Conservation (phyloP, 2,888 invertebrate species). For the Helicoverpa assulta region DNA sequence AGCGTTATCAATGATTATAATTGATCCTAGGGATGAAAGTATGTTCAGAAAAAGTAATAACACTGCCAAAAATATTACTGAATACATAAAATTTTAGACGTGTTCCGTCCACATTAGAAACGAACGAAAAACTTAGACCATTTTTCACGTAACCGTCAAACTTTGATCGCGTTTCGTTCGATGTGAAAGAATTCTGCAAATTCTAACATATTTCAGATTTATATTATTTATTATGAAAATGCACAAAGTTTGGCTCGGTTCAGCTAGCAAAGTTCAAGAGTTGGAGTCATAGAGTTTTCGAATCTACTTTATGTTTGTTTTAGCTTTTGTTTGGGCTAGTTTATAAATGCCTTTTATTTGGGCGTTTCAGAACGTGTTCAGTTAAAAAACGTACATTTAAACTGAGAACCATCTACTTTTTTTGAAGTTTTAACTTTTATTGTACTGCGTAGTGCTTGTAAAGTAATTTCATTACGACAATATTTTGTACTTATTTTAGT, state of each 20-base stretch:
- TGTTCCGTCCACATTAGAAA: conserved; percentile 39
- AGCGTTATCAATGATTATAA: too few species aligned
- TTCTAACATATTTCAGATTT: conserved; percentile 50
- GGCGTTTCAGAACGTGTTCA: neutral
- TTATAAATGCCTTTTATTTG: conserved; percentile 17
- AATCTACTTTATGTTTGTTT: conserved; percentile 16
- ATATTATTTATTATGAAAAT: conserved; percentile 54
- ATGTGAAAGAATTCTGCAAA: conserved; percentile 49
- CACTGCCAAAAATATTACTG: conserved; percentile 24
- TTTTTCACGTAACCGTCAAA: conserved; percentile 56
- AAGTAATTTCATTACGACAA: too few species aligned
- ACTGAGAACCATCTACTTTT: too few species aligned
- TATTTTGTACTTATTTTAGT: too few species aligned
- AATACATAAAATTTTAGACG: conserved; percentile 24
- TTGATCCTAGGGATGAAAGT: too few species aligned
- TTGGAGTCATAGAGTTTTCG: conserved; percentile 15
- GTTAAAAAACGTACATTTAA: too few species aligned
- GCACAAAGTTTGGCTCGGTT: conserved; percentile 37
- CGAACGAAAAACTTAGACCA: conserved; percentile 50
- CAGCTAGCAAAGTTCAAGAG: conserved; percentile 32
- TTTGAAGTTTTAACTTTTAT: too few species aligned
- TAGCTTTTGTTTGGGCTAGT: conserved; percentile 5
- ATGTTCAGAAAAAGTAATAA: neutral
- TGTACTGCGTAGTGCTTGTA: too few species aligned
- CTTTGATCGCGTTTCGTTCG: conserved; percentile 43